Conservation (phyloP, 2,113 vertebrate genomes). For the Fregetta grallaria region DNA sequence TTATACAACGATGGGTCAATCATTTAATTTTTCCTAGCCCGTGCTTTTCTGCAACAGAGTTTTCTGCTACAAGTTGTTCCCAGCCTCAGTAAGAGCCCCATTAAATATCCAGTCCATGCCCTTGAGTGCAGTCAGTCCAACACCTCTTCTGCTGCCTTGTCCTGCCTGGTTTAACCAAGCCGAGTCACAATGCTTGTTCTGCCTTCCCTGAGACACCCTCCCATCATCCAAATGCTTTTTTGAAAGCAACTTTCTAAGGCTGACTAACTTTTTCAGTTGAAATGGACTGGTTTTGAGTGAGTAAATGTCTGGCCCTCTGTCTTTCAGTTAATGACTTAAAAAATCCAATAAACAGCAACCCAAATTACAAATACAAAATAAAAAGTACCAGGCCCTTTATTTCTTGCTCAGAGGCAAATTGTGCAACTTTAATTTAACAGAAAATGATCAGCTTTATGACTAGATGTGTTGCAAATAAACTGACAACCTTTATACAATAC, state of each 20-base stretch:
- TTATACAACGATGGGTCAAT: neutral
- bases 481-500: constrained; percentile 42
- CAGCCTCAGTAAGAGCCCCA: neutral
- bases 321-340: constrained; percentile 1
- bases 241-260: neutral
- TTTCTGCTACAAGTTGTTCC: neutral
- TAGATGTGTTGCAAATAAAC: constrained; percentile 49
- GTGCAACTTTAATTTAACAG: constrained; percentile 45
- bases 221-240: neutral
- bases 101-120: neutral
- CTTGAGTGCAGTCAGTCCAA: neutral
- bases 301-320: neutral
- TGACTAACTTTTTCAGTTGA: neutral
- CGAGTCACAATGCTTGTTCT: fast-evolving
- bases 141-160: neutral
- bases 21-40: neutral
- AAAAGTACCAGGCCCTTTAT: neutral
- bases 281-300: neutral
- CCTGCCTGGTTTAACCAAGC: neutral
- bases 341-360: constrained; percentile 19
- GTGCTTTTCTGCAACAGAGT: neutral
- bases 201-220: neutral
- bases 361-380: constrained; percentile 38
- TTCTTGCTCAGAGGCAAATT: constrained; percentile 45
- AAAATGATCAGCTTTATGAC: constrained; percentile 39